Base-by-base conservation (phyloP, 1,140 invertebrate genomes). In the Euwallacea fornicatus region DNA sequence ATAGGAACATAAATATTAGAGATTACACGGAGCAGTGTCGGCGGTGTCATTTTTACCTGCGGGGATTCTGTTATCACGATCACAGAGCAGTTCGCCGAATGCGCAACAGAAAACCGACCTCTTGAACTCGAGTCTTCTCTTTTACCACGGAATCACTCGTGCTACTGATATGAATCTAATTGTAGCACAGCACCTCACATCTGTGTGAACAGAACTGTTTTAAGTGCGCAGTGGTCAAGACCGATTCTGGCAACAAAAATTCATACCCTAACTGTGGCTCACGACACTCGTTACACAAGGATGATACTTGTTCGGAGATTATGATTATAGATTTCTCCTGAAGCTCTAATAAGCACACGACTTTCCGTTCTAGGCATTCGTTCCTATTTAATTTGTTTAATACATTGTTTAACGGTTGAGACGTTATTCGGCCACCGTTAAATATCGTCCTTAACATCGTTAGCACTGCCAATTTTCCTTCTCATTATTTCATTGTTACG, bases 291-390 rank as follows among this genome's bases (percentile, higher is more conserved):
- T 65, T 65, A 65, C 63, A 65, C 63, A 65, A 64, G 61, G 61
- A 64, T 64, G 61, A 15, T 46, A 64, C 61, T 33, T 46, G 11
- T 7, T 42, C 47, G 16, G 46, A 65, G 63, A 65, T 33, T 65
- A 65, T 65, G 63, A 53, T 65, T 65, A 65, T 54, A 54, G 63
- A 65, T 54, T 65, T 65, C 54, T 65, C 47, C 63, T 54, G 53
- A 16, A 65, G 63, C 63, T 65, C 63, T 65, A 65, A 65, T 65
- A 65, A 65, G 63, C 63, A 65, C 63, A 65, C 63, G 63, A 65
- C 63, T 65, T 65, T 54, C 21, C 63, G 46, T 65, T 53, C 16
- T 54, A 41, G 47, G 13, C 47, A 65, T 54, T 65, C 53, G 41
- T 65, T 65, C 63, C 47, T 65, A 65, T 65, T 47, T 65, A 65